phyloP scores from a whole-genome alignment of 2,888 invertebrate species.

The Drosophila niveifrons region DNA sequence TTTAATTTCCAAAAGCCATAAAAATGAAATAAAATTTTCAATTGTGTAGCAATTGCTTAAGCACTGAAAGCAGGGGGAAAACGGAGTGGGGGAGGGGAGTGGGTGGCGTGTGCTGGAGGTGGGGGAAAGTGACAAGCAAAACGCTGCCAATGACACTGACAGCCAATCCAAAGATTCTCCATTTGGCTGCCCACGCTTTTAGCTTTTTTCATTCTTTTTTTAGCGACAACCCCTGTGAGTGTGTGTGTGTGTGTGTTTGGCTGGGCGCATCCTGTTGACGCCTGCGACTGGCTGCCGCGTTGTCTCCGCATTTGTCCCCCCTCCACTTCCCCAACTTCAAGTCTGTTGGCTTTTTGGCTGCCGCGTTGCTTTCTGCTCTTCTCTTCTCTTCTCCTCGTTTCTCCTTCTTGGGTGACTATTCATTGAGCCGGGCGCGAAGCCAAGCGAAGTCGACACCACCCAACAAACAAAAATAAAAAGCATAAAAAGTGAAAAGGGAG shows the following conservation, averaged over 20 bases:
- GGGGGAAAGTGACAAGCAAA: constrained; percentile 65
- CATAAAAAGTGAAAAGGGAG: too few species aligned
- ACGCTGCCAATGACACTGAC: constrained; percentile 74
- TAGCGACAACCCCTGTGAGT: constrained; percentile 35
- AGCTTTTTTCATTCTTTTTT: background rate
- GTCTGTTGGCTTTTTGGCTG: constrained; percentile 66
- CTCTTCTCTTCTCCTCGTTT: constrained; percentile 15
- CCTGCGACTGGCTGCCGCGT: constrained; percentile 67
- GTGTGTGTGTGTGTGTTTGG: background rate
- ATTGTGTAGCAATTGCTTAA: constrained; percentile 61
- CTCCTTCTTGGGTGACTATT: constrained; percentile 45
- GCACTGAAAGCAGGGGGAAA: background rate
- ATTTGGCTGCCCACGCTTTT: background rate
- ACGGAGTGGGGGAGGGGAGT: constrained; percentile 11
- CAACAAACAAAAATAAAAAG: background rate
- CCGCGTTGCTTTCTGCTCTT: constrained; percentile 31
- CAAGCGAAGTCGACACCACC: constrained; percentile 8
- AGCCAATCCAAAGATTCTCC: constrained; percentile 19
- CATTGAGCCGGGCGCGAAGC: constrained; percentile 37
- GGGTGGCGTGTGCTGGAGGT: constrained; percentile 26
- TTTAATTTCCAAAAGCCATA: constrained; percentile 79
- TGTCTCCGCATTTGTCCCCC: background rate
- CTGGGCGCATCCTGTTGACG: constrained; percentile 74
- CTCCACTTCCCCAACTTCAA: background rate
- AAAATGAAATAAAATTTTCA: constrained; percentile 76